phyloP scores from a whole-genome alignment of 2,113 vertebrate species.

The Macrotis lagotis region DNA sequence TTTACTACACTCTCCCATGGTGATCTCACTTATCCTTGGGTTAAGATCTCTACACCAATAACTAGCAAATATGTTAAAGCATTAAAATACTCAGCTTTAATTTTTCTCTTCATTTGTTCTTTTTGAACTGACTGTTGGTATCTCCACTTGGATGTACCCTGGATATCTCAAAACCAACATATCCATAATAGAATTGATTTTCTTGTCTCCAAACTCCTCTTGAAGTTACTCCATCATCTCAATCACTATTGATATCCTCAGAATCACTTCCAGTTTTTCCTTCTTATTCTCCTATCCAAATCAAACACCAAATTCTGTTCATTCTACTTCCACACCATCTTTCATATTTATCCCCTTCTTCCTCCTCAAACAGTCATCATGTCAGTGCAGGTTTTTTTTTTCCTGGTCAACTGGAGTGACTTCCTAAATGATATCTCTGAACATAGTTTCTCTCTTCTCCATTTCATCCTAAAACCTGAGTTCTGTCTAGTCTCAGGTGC shows the following conservation, averaged over 20 bases:
- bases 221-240: not conserved
- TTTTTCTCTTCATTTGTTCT: not conserved
- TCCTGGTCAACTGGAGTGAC: not conserved
- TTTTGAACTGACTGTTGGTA: not conserved
- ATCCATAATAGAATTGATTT: not conserved
- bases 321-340: not conserved
- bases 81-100: not conserved
- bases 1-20: not conserved
- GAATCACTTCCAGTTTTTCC: not conserved
- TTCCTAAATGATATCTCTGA: not conserved
- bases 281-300: not conserved
- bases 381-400: not conserved
- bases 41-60: not conserved
- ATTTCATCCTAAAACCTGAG: not conserved
- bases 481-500: no score
- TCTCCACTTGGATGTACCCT: not conserved
- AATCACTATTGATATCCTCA: not conserved
- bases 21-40: not conserved
- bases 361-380: no score
- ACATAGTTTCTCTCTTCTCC: not conserved
- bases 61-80: not conserved
- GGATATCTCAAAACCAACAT: not conserved
- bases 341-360: not conserved
- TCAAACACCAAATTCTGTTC: not conserved
- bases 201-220: not conserved